Evolutionary conservation across 2,888 invertebrate genomes (phyloP).

Genomic region (Pachymerium ferrugineum): DNA sequence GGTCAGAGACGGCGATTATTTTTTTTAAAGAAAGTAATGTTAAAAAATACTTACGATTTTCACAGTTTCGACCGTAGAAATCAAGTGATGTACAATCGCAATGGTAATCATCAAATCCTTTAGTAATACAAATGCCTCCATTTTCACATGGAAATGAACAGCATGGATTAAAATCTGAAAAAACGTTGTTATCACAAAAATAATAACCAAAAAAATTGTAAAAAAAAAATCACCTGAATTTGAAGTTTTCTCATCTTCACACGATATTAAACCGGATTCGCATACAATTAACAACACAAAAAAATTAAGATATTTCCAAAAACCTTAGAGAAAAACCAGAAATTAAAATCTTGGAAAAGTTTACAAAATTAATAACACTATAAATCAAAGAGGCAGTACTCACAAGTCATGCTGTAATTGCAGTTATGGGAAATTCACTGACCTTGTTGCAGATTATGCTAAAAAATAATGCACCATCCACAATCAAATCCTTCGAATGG

Average conservation of each 20-base stretch:
- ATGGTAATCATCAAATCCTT: conserved; percentile 42
- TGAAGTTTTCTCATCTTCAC: background rate
- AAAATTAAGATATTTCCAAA: background rate
- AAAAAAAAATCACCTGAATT: background rate
- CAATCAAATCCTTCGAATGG: no score
- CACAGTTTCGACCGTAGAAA: conserved; percentile 45
- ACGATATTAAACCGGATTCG: background rate
- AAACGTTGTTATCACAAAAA: no score
- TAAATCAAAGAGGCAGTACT: no score
- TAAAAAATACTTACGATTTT: conserved; percentile 43
- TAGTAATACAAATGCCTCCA: conserved; percentile 46
- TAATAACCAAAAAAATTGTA: no score
- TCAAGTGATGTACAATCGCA: conserved; percentile 48
- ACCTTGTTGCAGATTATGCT: no score
- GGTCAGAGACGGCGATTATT: background rate
- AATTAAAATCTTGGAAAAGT: no score
- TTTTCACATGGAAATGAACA: conserved; percentile 49
- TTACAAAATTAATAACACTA: no score
- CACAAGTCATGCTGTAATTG: no score
- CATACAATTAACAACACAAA: background rate
- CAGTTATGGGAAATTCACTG: no score
- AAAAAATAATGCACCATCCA: no score
- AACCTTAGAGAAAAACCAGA: no score
- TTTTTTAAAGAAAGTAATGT: background rate
- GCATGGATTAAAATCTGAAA: conserved; percentile 44